Base-by-base conservation (phyloP, 2,888 invertebrate genomes). In the Hyposoter dolosus region DNA sequence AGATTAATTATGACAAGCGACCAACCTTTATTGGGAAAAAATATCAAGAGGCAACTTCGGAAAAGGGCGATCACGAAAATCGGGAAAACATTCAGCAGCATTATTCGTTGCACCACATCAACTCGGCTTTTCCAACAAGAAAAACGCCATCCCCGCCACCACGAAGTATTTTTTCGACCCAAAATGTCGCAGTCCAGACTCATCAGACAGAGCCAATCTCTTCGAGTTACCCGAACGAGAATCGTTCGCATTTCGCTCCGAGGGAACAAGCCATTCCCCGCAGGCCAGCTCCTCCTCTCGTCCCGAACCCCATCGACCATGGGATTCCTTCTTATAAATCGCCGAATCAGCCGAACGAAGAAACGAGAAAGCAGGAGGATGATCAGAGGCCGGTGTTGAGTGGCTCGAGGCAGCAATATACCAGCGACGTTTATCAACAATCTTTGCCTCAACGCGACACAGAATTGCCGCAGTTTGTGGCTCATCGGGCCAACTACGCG, bases 151-250 rank as follows among this genome's bases (percentile, higher is more conserved):
- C 85, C 7, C 81, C 86, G 47, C 83, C 86, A 0, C 65, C 78
- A 0, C 68, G 86, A 10, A 78, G 32, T 15, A 43, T 19, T 47
- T 83, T 72, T 28, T 75, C 82, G 45, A 78, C 74, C 32, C 89
- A 89, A 50, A 85, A 71, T 77, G 87, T 89, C 17, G 87, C 89
- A 10, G 86, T 88, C 0, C 89, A 89, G 60, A 89, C 89, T 6
- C 82, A 82, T 6, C 86, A 63, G 4, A 60, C 68, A 12, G 86
- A 83, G 19, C 56, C 81, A 3, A 12, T 69, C 0, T 45, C 74
- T 50, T 1, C 53, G 7, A 19, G 32, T 3, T 83, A 74, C 71
- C 43, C 81, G 23, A 76, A 60, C 32, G 76, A 75, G 0, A 60
- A 68, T 40, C 80, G 66, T 50, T 15, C 72, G 23, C 71, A 63